Evolutionary conservation across 1,140 invertebrate species (phyloP), one percentile per base, ranked within the genome.

Genomic region (Pseudoatta argentina): DNA sequence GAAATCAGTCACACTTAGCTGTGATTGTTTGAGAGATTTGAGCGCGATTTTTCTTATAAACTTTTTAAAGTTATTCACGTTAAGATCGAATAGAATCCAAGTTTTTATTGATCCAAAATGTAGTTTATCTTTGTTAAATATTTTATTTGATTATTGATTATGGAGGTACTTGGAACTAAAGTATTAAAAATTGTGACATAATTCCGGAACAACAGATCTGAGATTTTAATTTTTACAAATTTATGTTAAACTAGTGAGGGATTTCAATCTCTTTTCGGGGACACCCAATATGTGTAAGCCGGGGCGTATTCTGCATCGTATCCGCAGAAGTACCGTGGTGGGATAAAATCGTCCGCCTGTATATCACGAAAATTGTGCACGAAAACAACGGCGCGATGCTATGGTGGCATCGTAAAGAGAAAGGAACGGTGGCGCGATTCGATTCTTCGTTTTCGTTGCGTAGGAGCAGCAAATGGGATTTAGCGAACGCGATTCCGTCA

Each of bases 291-390:
- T 16, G 14, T 57, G 27, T n/a, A 10, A 61, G n/a, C 12, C 67
- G 57, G 75, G 67, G 48, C 57, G 85, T 79, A 73, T 64, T 53
- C 86, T 53, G 87, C 86, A 73, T 82, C 76, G 69, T 69, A 69
- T 76, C 34, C 69, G 76, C 76, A 75, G 55, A 88, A 88, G 55
- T 86, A 69, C 61, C 63, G 77, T 76, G 71, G 76, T 44, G 57
- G 87, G 77, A 88, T 88, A 87, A 88, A 87, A 88, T 87, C 51
- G 72, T 48, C 63, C 57, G 78, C 34, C 30, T 77, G 57, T 83
- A 87, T 66, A 63, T 87, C 78, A 88, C 48, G 79, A 87, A 88
- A 88, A 87, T 87, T 87, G 71, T 64, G 44, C 86, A 53, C 66
- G 75, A 39, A 69, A 87, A 77, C 57, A 71, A 85, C 66, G 39